phyloP scores from a whole-genome alignment of 2,797 vertebrate genomes.

The Eulemur coronatus region DNA sequence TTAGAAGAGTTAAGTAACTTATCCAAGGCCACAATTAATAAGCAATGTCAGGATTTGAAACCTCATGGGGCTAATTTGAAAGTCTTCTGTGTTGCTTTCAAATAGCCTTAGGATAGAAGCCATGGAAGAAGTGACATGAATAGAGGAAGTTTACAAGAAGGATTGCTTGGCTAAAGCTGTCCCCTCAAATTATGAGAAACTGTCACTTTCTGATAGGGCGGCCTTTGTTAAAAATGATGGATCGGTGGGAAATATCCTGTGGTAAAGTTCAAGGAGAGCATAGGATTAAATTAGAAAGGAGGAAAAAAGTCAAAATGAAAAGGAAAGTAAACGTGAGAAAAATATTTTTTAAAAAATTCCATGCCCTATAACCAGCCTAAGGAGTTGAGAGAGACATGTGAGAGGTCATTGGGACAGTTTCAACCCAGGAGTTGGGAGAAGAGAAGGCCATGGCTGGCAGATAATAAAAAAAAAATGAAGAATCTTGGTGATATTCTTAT shows the following conservation, averaged over 20 bases:
- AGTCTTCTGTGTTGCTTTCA: background rate
- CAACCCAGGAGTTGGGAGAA: background rate
- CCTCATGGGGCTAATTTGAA: background rate
- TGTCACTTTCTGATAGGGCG: background rate
- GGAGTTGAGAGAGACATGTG: background rate
- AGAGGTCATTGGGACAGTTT: background rate
- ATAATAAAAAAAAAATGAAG: background rate
- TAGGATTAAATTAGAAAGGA: conserved; percentile 24
- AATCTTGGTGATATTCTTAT: background rate
- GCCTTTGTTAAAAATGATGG: conserved; percentile 35
- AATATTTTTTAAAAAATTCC: background rate
- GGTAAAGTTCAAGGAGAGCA: conserved; percentile 18
- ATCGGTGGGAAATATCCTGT: background rate
- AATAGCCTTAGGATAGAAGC: background rate
- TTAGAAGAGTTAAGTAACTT: background rate
- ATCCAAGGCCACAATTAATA: background rate
- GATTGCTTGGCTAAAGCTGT: background rate
- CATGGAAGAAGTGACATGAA: background rate
- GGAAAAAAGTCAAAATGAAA: background rate
- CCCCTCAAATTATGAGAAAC: background rate
- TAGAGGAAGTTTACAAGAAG: background rate
- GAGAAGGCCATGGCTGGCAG: background rate
- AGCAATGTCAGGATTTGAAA: background rate
- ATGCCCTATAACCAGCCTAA: background rate
- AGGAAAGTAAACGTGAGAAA: background rate